Conservation (phyloP, 2,888 invertebrate species). For the Cantharis rufa region DNA sequence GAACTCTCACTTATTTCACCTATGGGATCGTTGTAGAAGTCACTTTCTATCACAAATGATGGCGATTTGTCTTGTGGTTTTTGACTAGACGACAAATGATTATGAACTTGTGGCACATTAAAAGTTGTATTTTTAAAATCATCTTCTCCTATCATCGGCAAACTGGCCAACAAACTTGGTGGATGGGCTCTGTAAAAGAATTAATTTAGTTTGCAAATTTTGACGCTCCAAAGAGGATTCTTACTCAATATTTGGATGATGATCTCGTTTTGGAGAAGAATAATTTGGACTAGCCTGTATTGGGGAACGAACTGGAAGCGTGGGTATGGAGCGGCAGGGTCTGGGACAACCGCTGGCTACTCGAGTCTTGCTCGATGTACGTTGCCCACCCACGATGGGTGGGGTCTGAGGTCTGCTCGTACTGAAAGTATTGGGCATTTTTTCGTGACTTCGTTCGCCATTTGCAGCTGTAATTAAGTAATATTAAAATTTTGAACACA, state of each 20-base stretch:
- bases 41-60: slow-evolving; percentile 23
- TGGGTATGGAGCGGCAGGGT: slow-evolving; percentile 52
- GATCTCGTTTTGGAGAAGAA: slow-evolving; percentile 52
- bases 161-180: slow-evolving; percentile 70
- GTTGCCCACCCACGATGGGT: slow-evolving; percentile 45
- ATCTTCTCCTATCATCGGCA: slow-evolving; percentile 75
- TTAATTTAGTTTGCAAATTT: not conserved
- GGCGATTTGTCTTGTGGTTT: slow-evolving; percentile 40
- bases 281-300: slow-evolving; percentile 62
- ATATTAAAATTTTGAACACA: not conserved
- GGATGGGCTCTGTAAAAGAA: slow-evolving; percentile 62
- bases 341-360: slow-evolving; percentile 51
- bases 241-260: slow-evolving; percentile 50
- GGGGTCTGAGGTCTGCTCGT: slow-evolving; percentile 45
- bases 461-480: slow-evolving; percentile 2
- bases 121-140: slow-evolving; percentile 54
- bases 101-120: slow-evolving; percentile 9
- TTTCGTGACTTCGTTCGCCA: slow-evolving; percentile 14
- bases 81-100: slow-evolving; percentile 9
- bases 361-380: slow-evolving; percentile 53
- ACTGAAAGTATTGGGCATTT: slow-evolving; percentile 10
- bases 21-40: slow-evolving; percentile 42
- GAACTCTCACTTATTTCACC: slow-evolving; percentile 54
- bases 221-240: not conserved
- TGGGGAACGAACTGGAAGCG: slow-evolving; percentile 63